Percentiles rank a stretch among this genome's conserved stretches.
Evolutionary conservation across 1,140 invertebrate genomes (phyloP).

Genomic region (Sesamia nonagrioides): DNA sequence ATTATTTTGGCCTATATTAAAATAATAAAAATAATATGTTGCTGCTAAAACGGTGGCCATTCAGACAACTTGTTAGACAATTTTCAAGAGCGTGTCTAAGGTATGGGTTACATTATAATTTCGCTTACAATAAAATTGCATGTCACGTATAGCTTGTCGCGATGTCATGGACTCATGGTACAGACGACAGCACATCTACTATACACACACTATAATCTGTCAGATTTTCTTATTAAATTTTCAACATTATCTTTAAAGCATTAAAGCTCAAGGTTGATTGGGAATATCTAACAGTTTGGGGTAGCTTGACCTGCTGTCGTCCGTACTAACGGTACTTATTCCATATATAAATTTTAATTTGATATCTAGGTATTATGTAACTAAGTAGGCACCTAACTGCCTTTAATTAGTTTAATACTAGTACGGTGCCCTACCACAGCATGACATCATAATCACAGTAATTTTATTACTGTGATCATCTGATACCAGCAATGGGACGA

Average conservation of each 20-base stretch:
- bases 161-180: too few relatives aligned
- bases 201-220: too few relatives aligned
- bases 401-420: not conserved
- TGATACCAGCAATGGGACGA: too few relatives aligned
- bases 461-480: not conserved
- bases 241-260: too few relatives aligned
- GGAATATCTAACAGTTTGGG: too few relatives aligned
- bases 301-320: too few relatives aligned
- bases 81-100: constrained; percentile 25
- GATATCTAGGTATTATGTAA: not conserved
- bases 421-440: not conserved
- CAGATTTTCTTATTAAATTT: too few relatives aligned
- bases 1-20: not conserved
- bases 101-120: constrained; percentile 17
- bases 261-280: too few relatives aligned
- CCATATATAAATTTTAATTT: not conserved
- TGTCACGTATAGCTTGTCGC: not conserved
- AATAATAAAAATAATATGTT: not conserved
- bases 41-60: constrained; percentile 1
- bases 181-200: too few relatives aligned
- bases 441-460: too few relatives aligned
- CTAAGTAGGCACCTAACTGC: not conserved
- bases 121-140: not conserved
- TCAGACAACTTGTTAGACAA: constrained; percentile 4
- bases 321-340: too few relatives aligned